Evolutionary conservation across 2,113 vertebrate genomes (phyloP).

Genomic region (Ciconia maguari): DNA sequence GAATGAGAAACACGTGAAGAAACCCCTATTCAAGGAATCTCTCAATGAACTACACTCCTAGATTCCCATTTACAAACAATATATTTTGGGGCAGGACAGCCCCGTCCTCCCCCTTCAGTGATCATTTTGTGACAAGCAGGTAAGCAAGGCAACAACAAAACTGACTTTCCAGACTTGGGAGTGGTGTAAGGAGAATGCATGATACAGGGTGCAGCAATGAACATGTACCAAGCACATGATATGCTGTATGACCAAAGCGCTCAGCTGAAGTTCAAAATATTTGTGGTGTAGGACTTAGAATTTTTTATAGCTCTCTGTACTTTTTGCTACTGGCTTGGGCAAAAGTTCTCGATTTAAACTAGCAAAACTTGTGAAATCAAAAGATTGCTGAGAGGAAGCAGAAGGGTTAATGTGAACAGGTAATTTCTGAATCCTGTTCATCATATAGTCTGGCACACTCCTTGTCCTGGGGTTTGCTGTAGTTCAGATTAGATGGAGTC

Average conservation of each 20-base stretch:
- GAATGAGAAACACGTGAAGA: neutral
- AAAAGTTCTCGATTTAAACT: neutral
- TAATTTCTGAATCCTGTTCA: neutral
- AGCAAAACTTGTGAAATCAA: neutral
- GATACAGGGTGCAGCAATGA: neutral
- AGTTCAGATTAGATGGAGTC: neutral
- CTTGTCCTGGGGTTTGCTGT: neutral
- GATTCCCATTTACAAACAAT: neutral
- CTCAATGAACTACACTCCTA: neutral
- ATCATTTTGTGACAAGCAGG: neutral
- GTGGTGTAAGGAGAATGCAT: neutral
- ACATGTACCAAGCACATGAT: accelerated
- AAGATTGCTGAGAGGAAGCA: neutral
- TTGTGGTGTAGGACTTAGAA: neutral
- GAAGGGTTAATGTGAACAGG: neutral
- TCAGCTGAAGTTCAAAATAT: neutral
- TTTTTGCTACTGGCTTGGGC: neutral
- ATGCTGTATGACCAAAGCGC: neutral
- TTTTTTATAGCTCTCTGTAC: neutral
- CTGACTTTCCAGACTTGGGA: neutral
- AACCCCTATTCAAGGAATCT: neutral
- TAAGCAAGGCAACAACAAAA: neutral
- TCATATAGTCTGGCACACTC: neutral
- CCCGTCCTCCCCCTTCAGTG: accelerated
- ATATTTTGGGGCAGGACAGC: neutral